Conservation (phyloP, 2,888 invertebrate species). For the Tortrix viridana region DNA sequence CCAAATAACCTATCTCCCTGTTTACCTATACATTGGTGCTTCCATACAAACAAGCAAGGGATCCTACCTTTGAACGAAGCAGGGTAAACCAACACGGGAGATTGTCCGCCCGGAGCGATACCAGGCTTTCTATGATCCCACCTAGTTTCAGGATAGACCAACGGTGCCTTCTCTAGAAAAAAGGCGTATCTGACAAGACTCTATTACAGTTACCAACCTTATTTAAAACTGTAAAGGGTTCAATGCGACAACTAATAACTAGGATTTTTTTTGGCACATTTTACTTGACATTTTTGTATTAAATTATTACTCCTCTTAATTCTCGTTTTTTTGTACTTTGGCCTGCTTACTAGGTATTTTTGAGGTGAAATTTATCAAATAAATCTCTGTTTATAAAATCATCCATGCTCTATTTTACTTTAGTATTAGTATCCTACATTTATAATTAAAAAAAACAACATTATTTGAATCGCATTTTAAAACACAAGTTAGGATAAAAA, state of each 20-base stretch:
- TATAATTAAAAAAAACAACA: not conserved
- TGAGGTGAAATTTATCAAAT: too few relatives aligned
- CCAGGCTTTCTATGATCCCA: slow-evolving; percentile 27
- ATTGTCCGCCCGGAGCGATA: slow-evolving; percentile 28
- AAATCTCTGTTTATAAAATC: too few relatives aligned
- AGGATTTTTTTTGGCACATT: too few relatives aligned
- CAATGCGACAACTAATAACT: too few relatives aligned
- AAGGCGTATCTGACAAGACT: not conserved
- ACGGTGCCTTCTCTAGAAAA: slow-evolving; percentile 1
- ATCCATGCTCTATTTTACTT: too few relatives aligned
- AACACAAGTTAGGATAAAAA: too few relatives aligned
- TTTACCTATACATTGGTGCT: too few relatives aligned
- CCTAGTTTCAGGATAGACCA: slow-evolving; percentile 23
- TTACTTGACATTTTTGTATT: not conserved
- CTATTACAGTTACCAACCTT: not conserved
- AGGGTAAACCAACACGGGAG: slow-evolving; percentile 33
- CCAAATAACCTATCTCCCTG: too few relatives aligned
- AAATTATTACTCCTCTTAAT: not conserved
- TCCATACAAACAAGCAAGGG: not conserved
- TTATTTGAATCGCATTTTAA: too few relatives aligned
- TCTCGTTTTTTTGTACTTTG: not conserved
- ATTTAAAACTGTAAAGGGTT: not conserved
- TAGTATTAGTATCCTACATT: too few relatives aligned
- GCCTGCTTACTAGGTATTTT: too few relatives aligned
- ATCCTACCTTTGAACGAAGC: slow-evolving; percentile 30